Base-by-base conservation (phyloP, 2,797 vertebrate genomes). In the Urocyon cinereoargenteus region DNA sequence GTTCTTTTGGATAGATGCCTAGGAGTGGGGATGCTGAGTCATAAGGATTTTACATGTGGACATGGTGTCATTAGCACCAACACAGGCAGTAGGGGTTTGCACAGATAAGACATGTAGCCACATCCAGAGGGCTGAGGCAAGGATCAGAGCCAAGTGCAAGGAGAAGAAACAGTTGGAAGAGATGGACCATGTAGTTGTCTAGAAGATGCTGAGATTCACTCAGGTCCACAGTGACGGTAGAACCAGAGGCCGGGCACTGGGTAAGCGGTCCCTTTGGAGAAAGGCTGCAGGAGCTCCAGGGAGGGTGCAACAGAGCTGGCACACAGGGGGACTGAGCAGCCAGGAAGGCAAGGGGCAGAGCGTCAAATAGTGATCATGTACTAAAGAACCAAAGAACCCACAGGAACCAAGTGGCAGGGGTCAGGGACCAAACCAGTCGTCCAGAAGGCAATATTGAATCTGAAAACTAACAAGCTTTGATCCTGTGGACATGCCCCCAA, bases 81-180 rank as follows among this genome's bases (percentile, higher is more conserved):
- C 40, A 95, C 12, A 88, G 78, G 53, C 28, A 12, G 51, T n/a
- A 51, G 21, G 21, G 26, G 55, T 97, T 91, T 62, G 31, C 31
- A 64, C 90, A 96, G 53, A 84, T 22, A 75, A 75, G n/a, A 61
- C 82, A 61, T 0, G 6, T 57, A 94, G 28, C 22, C 19, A 72
- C 6, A 26, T 82, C 51, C 61, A 90, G n/a, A 93, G 36, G 70
- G 64, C 61, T 57, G 57, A 87, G 36, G 72, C 53, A 90, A 86
- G 49, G 55, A 79, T 86, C 55, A 82, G 72, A 96, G 64, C 34
- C 59, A 87, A 78, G 34, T 82, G 19, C 82, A 89, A 91, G 49
- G 57, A 94, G 28, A 92, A 93, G 45, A 84, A 97, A 89, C 18
- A 1, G n/a, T 22, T 91, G 84, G 36, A 53, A 93, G 83, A 95